Conservation (phyloP, 2,888 invertebrate species). For the Eupsilia transversa region DNA sequence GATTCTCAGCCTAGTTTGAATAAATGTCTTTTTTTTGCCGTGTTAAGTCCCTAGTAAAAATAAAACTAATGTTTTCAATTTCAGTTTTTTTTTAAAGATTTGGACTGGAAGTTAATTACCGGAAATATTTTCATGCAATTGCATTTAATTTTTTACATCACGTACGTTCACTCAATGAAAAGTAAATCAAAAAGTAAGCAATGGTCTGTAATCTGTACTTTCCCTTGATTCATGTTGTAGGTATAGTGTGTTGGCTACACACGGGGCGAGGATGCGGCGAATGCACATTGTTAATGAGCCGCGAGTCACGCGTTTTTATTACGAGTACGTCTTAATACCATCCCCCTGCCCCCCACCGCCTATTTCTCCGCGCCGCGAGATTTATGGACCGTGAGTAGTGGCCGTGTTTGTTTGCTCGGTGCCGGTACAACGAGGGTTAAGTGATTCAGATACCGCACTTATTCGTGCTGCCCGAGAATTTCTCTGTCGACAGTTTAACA, state of each 20-base stretch:
- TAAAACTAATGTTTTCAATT: not conserved
- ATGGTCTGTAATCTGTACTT: not conserved
- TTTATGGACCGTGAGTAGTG: constrained; percentile 52
- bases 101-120: not conserved
- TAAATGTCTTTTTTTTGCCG: too few species aligned
- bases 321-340: constrained; percentile 57
- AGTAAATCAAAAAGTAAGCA: not conserved
- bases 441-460: constrained; percentile 59
- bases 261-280: constrained; percentile 2
- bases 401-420: constrained; percentile 41
- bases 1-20: too few species aligned
- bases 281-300: constrained; percentile 64
- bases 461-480: constrained; percentile 25
- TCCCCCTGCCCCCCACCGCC: not conserved
- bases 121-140: not conserved
- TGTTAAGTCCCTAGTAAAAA: not conserved
- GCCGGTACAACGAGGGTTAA: constrained; percentile 48
- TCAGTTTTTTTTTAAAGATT: too few species aligned
- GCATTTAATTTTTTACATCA: not conserved
- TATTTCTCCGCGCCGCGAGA: constrained; percentile 11
- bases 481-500: constrained; percentile 40
- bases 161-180: not conserved
- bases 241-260: not conserved
- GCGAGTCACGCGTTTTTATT: constrained; percentile 59
- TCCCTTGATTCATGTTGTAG: not conserved